These are phyloP conservation scores for Pegea sp. DNA, from an alignment of 23 tunicate species.

Conservation along the genomic window DNA sequence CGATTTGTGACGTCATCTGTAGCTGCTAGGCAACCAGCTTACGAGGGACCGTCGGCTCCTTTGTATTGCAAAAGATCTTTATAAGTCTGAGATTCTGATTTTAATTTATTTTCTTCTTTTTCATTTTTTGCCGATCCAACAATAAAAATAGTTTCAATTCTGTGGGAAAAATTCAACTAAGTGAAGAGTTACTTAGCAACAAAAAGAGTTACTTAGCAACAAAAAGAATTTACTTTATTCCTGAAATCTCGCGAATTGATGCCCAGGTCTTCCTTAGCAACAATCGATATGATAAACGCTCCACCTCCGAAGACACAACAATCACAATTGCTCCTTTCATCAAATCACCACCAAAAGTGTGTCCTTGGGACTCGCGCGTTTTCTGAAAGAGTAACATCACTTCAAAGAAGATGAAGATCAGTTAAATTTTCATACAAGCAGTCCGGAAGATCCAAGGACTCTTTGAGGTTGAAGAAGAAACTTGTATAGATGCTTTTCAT, in stretches of 20 bases:
- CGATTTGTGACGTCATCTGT: too few species aligned
- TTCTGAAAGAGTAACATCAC: too few species aligned
- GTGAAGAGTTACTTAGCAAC: too few species aligned
- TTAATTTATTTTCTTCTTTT: neutral
- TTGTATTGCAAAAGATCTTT: conserved; percentile 36
- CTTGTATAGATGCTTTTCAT: too few species aligned
- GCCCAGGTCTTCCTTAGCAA: conserved; percentile 35
- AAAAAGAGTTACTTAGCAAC: too few species aligned
- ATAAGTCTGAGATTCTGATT: conserved; percentile 7
- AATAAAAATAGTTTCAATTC: conserved; percentile 43
- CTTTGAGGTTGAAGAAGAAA: conserved; percentile 8
- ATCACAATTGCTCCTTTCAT: conserved; percentile 55
- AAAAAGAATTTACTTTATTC: conserved; percentile 59
- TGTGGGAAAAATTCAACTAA: conserved; percentile 1
- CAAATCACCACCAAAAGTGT: conserved; percentile 30
- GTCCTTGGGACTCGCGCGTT: conserved; percentile 29
- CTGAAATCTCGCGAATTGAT: conserved; percentile 19
- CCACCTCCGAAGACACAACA: conserved; percentile 16
- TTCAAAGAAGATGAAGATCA: too few species aligned
- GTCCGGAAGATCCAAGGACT: conserved; percentile 5
- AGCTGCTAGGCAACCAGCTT: neutral
- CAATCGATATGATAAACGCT: conserved; percentile 7
- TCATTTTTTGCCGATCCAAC: conserved; percentile 7
- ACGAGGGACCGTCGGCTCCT: conserved; percentile 18
- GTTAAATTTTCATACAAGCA: conserved; percentile 24